Evolutionary conservation across 2,113 vertebrate species (phyloP), one percentile per base, ranked within the genome.

Genomic region (Ictidomys tridecemlineatus): DNA sequence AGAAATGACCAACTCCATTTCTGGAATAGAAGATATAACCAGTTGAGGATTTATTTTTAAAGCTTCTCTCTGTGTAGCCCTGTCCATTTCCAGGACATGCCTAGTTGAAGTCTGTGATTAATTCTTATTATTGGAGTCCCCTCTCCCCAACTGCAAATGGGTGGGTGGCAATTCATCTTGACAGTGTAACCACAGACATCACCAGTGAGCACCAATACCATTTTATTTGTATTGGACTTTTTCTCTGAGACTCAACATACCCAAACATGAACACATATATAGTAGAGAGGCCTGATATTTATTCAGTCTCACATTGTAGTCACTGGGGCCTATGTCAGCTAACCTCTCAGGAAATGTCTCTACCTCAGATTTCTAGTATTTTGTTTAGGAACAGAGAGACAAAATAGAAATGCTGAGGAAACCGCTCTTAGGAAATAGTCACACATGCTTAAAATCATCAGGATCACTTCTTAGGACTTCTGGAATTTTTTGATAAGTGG

Each of bases 141-240:
- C 4, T 45, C n/a, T 69, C 24, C 8, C 39, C 13, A 13, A 37
- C 1, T 48, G 14, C 3, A 0, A 34, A 69, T 24, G 6, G 9
- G 14, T 10, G 5, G 13, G 4, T 32, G 1, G 45, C 2, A 24
- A 58, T 20, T 34, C 4, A 11, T 8, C 14, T 13, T 24, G 6
- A 12, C 20, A 48, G 1, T 32, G 20, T 6, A 28, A 18, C 4
- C 17, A 5, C 4, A 45, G 22, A 16, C 34, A 34, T 5, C 1
- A 1, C 34, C 42, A 32, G 51, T 4, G 5, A 67, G 17, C 8
- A 42, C 3, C 22, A 1, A 4, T 1, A 4, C 37, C 32, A 42
- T 17, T 8, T 73, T 58, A 22, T 76, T 26, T n/a, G 2, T 12
- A 2, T 32, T 5, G 10, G 8, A 4, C 6, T 1, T 18, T 76